Conservation (phyloP, 2,888 invertebrate species). For the Villa cingulata region DNA sequence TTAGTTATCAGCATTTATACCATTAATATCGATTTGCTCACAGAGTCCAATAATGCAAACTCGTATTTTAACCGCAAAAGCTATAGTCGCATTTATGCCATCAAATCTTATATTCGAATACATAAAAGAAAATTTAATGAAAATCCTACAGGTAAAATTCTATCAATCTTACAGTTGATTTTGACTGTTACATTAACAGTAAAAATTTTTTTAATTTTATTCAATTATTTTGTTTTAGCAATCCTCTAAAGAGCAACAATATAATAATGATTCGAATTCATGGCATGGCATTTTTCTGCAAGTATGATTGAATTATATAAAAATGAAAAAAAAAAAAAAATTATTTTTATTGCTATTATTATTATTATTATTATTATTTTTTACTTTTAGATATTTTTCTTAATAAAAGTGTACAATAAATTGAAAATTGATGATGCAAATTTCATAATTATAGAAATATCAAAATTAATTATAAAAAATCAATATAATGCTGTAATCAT, state of each 20-base stretch:
- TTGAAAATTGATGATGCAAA: not conserved
- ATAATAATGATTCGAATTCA: slow-evolving; percentile 16
- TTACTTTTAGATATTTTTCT: not conserved
- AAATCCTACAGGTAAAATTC: no score
- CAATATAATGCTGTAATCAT: not conserved
- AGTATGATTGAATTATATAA: no score
- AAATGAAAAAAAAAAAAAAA: not conserved
- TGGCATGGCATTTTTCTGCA: slow-evolving; percentile 27
- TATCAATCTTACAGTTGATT: no score
- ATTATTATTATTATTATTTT: not conserved
- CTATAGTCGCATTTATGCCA: slow-evolving; percentile 47
- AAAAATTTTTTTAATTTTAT: no score
- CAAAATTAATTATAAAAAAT: not conserved
- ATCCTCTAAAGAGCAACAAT: not conserved
- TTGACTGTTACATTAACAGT: no score
- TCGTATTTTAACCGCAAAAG: slow-evolving; percentile 57
- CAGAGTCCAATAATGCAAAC: slow-evolving; percentile 52
- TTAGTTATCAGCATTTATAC: slow-evolving; percentile 51
- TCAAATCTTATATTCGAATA: slow-evolving; percentile 20
- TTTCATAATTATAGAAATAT: not conserved
- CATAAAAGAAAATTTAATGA: not conserved
- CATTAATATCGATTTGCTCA: slow-evolving; percentile 49
- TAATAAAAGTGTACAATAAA: not conserved
- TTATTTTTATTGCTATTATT: not conserved
- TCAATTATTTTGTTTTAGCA: no score